Evolutionary conservation across 2,888 invertebrate species (phyloP).

Genomic region (Parthenolecanium corni): DNA sequence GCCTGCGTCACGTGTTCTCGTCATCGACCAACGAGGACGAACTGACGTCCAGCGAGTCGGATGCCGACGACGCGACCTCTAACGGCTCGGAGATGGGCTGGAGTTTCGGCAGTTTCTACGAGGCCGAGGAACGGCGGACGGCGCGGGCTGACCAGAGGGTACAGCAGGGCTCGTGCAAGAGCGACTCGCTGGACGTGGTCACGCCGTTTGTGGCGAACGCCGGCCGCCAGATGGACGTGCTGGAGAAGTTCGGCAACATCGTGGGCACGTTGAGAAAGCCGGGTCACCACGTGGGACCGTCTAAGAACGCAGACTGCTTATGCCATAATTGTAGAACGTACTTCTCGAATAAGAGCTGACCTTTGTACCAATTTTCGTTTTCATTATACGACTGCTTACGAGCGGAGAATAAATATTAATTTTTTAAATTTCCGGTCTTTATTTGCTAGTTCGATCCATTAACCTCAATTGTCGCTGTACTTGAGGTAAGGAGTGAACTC

Average conservation of each 20-base stretch:
- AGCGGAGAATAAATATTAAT: not conserved
- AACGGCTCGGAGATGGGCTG: constrained; percentile 44
- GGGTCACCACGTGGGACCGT: constrained; percentile 60
- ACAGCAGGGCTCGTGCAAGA: not conserved
- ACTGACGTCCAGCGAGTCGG: constrained; percentile 11
- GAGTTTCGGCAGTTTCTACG: constrained; percentile 40
- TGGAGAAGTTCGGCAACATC: constrained; percentile 21
- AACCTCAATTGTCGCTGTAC: not conserved
- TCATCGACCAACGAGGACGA: not conserved
- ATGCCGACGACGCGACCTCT: constrained; percentile 8
- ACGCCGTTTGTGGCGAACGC: constrained; percentile 14
- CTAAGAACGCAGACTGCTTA: constrained; percentile 56
- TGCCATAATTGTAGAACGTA: constrained; percentile 50
- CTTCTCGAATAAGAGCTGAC: constrained; percentile 7
- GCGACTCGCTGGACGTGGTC: not conserved
- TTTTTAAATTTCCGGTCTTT: not conserved
- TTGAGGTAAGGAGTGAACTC: too few species aligned
- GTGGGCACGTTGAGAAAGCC: constrained; percentile 50
- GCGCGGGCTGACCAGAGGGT: not conserved
- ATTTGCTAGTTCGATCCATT: not conserved
- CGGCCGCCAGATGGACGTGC: constrained; percentile 13
- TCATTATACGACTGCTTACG: not conserved
- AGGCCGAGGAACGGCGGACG: not conserved
- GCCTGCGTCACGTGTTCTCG: constrained; percentile 1
- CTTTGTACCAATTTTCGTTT: not conserved